Base-by-base conservation (phyloP, 2,797 vertebrate genomes). In the Coreius guichenoti region DNA sequence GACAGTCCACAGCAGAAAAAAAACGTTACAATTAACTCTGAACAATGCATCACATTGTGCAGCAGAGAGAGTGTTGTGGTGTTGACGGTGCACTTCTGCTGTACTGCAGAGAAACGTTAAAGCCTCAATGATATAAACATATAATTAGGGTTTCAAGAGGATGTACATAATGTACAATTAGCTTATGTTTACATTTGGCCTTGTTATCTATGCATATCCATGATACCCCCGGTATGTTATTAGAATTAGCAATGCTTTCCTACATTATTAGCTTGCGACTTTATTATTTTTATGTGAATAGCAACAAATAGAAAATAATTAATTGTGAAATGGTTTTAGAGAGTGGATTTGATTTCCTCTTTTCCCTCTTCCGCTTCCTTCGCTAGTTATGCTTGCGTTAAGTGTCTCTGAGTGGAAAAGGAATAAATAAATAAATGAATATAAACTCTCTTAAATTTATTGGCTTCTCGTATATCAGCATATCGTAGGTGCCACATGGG, bases 1-100 rank as follows among this genome's bases (percentile, higher is more conserved):
- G 81, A 80, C 67, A 58, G 81, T 84, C 51, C 58, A 83, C 47
- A 23, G 79, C 61, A 81, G 74, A 84, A 83, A 85, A 73, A 73
- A 65, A 19, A 26, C 54, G 65, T 86, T 87, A 84, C 88, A 88
- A 86, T 89, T 82, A 89, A 86, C 88, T 69, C 49, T 63, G 78
- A 87, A 86, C 86, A 87, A 88, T 87, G 86, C 61, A 86, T 87
- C 77, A 86, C 84, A 63, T 77, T 61, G 33, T 58, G 45, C n/a
- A 56, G 65, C 17, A 79, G 68, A 73, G 77, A 73, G 67, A 80
- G 43, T 3, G 39, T 13, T 83, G 39, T 61, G 58, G 47, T 89
- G 88, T 86, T 89, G 85, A 89, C 61, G 79, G 58, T 74, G 79
- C 80, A 63, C 47, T 11, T 47, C 80, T 73, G 43, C 77, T 49